A percentile compares a stretch with the other conserved stretches of the same genome.
Conservation (phyloP, 2,797 vertebrate genomes). For the Megalops cyprinoides region DNA sequence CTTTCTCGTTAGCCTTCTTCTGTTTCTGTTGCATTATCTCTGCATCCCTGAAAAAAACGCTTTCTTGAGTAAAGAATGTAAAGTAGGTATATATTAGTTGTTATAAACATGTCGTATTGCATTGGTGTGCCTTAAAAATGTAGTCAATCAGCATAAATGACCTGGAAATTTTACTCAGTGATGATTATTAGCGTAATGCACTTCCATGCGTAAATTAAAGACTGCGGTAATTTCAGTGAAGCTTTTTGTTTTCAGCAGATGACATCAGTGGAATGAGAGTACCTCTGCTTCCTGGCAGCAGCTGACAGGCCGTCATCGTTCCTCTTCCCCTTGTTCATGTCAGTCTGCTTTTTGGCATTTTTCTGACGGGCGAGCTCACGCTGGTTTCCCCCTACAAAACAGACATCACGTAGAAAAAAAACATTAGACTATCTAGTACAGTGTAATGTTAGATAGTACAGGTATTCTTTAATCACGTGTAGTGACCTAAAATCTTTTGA, state of each 20-base stretch:
- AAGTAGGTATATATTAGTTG: too few species aligned
- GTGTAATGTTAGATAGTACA: neutral
- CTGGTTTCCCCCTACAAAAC: conserved; percentile 85
- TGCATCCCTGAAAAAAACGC: conserved; percentile 80
- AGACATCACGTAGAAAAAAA: conserved; percentile 12
- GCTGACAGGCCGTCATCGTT: conserved; percentile 77
- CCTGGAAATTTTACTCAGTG: too few species aligned
- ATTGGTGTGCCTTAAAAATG: too few species aligned
- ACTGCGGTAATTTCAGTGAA: neutral
- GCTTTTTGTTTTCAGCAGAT: neutral
- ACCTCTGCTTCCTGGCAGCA: conserved; percentile 78
- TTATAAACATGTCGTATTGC: too few species aligned
- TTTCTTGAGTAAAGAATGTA: neutral
- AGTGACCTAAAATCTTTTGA: neutral
- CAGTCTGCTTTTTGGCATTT: conserved; percentile 77
- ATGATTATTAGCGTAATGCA: too few species aligned
- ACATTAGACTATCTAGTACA: neutral
- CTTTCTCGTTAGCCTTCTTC: conserved; percentile 78
- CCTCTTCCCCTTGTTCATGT: conserved; percentile 68
- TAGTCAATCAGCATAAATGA: too few species aligned
- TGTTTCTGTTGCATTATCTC: conserved; percentile 96
- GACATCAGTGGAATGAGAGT: conserved; percentile 38
- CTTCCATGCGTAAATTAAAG: too few species aligned
- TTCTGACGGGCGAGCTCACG: conserved; percentile 79
- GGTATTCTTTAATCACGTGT: neutral